Evolutionary conservation across 2,888 invertebrate genomes (phyloP), one percentile per base, ranked within the genome.

Genomic region (Catotricha subobsoleta): DNA sequence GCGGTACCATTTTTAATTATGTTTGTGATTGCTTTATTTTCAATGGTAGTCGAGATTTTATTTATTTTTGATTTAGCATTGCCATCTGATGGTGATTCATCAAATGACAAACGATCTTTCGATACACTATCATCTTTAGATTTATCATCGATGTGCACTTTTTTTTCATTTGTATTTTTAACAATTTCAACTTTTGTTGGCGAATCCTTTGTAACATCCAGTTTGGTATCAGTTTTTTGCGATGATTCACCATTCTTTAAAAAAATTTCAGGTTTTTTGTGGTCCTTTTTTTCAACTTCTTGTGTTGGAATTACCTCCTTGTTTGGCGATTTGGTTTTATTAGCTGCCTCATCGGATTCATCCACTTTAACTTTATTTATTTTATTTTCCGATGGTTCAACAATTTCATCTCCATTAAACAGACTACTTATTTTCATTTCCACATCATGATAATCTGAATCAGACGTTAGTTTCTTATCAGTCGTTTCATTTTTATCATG

Each of bases 1-100:
- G 46, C 46, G 7, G 46, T 50, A 6, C 46, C 45, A 13, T 40
- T 29, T 28, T 47, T 49, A n/a, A 45, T 23, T 2, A 29, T n/a
- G 20, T 47, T 44, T 12, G 40, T 37, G 2, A 43, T 19, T 21
- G 41, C 18, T 43, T 47, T 49, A 34, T 46, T 48, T 43, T 49
- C 47, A 10, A 39, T 35, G 3, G 34, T 19, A n/a, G 20, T 35
- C 12, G 9, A 6, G 5, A 5, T 5, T 29, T 8, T n/a, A 29
- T n/a, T 29, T n/a, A 13, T n/a, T 21, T 20, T 21, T 3, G 18
- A 19, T 19, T 3, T 16, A n/a, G n/a, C n/a, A n/a, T n/a, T n/a
- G n/a, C n/a, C n/a, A n/a, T n/a, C n/a, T n/a, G n/a, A n/a, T n/a
- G n/a, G n/a, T n/a, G n/a, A n/a, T n/a, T n/a, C n/a, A n/a, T n/a